Conservation (phyloP, 1,140 invertebrate genomes). For the Trachymyrmex septentrionalis region DNA sequence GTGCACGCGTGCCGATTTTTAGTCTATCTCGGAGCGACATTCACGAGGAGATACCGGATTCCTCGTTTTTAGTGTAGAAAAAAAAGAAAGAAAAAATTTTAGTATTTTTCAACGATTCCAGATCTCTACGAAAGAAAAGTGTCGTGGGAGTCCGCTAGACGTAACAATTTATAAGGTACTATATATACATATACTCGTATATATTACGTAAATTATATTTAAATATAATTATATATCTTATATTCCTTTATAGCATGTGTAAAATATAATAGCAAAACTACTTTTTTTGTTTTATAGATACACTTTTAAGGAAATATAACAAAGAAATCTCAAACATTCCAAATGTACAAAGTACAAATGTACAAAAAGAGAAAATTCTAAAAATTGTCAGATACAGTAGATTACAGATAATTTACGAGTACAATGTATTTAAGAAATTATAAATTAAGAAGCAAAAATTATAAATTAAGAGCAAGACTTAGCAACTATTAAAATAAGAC, state of each 20-base stretch:
- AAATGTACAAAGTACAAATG: neutral
- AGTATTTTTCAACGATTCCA: no score
- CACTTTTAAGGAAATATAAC: neutral
- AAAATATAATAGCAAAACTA: slow-evolving; percentile 15
- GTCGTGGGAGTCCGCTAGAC: no score
- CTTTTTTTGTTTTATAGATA: neutral
- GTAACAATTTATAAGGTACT: no score
- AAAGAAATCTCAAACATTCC: no score
- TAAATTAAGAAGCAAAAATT: no score
- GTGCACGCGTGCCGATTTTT: no score
- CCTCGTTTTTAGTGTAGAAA: no score
- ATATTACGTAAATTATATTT: neutral
- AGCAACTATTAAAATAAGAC: neutral
- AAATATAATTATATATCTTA: neutral
- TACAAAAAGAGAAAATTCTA: neutral
- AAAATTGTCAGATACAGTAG: neutral
- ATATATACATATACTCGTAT: no score
- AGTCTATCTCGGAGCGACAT: no score
- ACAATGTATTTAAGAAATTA: neutral
- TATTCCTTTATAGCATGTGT: neutral
- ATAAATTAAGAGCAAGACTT: slow-evolving; percentile 23
- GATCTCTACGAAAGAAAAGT: no score
- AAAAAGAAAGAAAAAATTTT: no score
- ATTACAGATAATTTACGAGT: neutral
- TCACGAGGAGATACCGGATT: no score